Conservation (phyloP, 1,140 invertebrate species). For the Papilio glaucus region DNA sequence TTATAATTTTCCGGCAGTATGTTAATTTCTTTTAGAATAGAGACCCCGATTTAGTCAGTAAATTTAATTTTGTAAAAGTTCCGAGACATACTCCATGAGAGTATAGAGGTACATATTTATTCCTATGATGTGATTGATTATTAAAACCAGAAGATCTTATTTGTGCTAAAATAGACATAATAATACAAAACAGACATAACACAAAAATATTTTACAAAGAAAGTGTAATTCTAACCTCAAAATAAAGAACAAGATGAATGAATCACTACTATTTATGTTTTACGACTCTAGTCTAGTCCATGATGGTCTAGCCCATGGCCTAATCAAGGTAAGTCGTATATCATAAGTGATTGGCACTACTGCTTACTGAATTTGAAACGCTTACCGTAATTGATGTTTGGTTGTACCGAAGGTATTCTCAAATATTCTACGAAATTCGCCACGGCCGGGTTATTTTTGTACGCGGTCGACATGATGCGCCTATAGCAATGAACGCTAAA, state of each 20-base stretch:
- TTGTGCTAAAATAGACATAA: not conserved
- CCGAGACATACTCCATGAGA: too few relatives aligned
- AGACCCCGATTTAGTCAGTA: too few relatives aligned
- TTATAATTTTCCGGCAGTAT: too few relatives aligned
- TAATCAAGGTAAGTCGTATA: not conserved
- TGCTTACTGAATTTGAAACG: slow-evolving; percentile 26
- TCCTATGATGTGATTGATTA: too few relatives aligned
- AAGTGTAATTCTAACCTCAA: not conserved
- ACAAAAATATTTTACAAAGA: not conserved
- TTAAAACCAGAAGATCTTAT: too few relatives aligned
- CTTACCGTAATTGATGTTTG: slow-evolving; percentile 92
- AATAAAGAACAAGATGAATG: not conserved
- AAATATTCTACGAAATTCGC: slow-evolving; percentile 90
- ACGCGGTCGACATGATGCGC: slow-evolving; percentile 60
- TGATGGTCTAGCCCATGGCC: not conserved
- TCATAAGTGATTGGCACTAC: not conserved
- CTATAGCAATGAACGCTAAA: slow-evolving; percentile 17
- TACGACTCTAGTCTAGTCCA: not conserved
- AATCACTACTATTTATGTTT: not conserved
- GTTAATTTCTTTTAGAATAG: too few relatives aligned
- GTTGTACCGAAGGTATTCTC: slow-evolving; percentile 92
- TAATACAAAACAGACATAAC: not conserved
- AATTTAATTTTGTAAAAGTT: too few relatives aligned
- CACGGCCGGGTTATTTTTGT: slow-evolving; percentile 63
- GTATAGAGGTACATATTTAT: too few relatives aligned